These are phyloP conservation scores for Ephialtes manifestator DNA, from an alignment of 2,888 invertebrate genomes.

Conservation along the genomic window DNA sequence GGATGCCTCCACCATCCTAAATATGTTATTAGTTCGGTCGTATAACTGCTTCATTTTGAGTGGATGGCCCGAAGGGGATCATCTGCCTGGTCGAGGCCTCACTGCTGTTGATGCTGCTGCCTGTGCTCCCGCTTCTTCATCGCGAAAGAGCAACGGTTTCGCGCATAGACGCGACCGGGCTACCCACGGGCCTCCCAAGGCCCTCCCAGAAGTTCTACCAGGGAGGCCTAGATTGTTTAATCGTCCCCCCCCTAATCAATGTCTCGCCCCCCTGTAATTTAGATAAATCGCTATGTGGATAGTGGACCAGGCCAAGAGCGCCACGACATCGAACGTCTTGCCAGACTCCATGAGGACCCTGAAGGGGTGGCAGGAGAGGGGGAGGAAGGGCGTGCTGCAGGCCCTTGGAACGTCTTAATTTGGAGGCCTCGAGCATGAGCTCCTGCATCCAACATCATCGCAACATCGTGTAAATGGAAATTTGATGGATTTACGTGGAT, in stretches of 20 bases:
- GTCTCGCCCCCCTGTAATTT: conserved; percentile 83
- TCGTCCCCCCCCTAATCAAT: conserved; percentile 84
- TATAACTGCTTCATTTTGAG: conserved; percentile 86
- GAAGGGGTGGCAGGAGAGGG: conserved; percentile 36
- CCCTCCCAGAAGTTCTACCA: conserved; percentile 85
- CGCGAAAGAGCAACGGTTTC: conserved; percentile 75
- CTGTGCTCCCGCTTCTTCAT: conserved; percentile 64
- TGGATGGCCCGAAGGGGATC: conserved; percentile 84
- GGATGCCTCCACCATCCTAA: conserved; percentile 82
- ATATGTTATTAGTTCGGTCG: conserved; percentile 86
- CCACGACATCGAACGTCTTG: conserved; percentile 64
- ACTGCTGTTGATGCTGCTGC: conserved; percentile 47
- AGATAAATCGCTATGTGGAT: conserved; percentile 81
- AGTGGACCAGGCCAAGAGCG: conserved; percentile 66
- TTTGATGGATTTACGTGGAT: conserved; percentile 70
- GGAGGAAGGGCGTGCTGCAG: conserved; percentile 57
- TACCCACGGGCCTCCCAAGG: conserved; percentile 57
- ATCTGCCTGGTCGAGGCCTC: conserved; percentile 77
- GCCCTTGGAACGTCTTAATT: conserved; percentile 79
- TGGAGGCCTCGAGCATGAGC: conserved; percentile 68
- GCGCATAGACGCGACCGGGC: conserved; percentile 68
- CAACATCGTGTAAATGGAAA: conserved; percentile 70
- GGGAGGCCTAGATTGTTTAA: conserved; percentile 86
- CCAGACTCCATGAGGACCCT: conserved; percentile 37
- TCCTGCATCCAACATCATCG: conserved; percentile 24